Conservation (phyloP, 2,888 invertebrate species). For the Cyclophora punctaria region DNA sequence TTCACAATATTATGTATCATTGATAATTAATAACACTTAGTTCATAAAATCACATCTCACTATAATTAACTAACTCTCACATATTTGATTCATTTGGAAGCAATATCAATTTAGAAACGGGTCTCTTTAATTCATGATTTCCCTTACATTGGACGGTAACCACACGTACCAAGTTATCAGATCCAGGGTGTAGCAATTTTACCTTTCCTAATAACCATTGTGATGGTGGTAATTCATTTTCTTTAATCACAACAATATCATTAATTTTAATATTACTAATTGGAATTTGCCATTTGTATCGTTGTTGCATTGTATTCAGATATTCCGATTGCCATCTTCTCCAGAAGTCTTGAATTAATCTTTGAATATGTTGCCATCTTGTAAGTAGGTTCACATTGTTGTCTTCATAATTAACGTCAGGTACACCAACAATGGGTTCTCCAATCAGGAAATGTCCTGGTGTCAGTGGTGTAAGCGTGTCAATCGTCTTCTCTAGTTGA, state of each 20-base stretch:
- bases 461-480: slow-evolving; percentile 11
- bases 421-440: background rate
- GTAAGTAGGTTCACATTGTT: background rate
- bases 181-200: slow-evolving; percentile 10
- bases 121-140: slow-evolving; percentile 15
- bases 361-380: too few relatives aligned
- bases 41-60: too few relatives aligned
- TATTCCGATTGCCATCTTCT: too few relatives aligned
- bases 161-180: slow-evolving; percentile 17
- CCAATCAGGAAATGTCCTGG: slow-evolving; percentile 18
- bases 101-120: slow-evolving; percentile 9
- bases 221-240: slow-evolving; percentile 12
- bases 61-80: too few relatives aligned
- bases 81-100: background rate
- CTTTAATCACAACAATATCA: slow-evolving; percentile 11
- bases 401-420: background rate
- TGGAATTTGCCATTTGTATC: too few relatives aligned
- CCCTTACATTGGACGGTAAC: slow-evolving; percentile 19
- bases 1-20: too few relatives aligned
- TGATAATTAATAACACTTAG: too few relatives aligned
- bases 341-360: too few relatives aligned
- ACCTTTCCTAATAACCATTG: slow-evolving; percentile 15
- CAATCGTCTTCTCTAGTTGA: too few relatives aligned
- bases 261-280: too few relatives aligned
- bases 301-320: too few relatives aligned